These are phyloP conservation scores for Solenodon paradoxus DNA, from an alignment of 2,113 vertebrate genomes.

Conservation along the genomic window DNA sequence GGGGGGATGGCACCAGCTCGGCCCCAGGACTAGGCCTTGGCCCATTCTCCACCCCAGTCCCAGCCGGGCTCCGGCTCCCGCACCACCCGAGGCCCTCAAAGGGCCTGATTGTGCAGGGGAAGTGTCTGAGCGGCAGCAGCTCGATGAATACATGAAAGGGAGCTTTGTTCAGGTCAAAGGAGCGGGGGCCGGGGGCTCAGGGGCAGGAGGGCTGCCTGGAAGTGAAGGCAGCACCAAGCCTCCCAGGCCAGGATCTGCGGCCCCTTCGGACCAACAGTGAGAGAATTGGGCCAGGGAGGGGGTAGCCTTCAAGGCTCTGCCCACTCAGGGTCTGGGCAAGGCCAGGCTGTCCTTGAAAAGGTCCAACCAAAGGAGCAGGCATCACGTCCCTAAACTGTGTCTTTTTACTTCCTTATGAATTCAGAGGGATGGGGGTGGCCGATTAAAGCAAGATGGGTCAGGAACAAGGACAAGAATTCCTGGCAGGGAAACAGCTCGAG, in stretches of 20 bases:
- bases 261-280: background rate
- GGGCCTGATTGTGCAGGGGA: slow-evolving; percentile 75
- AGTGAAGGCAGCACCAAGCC: slow-evolving; percentile 64
- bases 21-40: slow-evolving; percentile 51
- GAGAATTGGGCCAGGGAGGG: background rate
- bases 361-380: background rate
- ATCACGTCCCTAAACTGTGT: background rate
- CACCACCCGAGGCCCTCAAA: slow-evolving; percentile 72
- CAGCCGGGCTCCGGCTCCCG: slow-evolving; percentile 44
- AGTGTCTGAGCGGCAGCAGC: slow-evolving; percentile 56
- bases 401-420: background rate
- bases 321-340: background rate
- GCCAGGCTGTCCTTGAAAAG: background rate
- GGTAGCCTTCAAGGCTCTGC: background rate
- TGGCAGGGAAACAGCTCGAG: background rate
- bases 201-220: slow-evolving; percentile 74
- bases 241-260: background rate
- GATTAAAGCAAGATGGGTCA: background rate
- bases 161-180: slow-evolving; percentile 76
- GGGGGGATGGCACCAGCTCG: slow-evolving; percentile 32
- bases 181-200: slow-evolving; percentile 36
- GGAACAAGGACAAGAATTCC: background rate
- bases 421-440: background rate
- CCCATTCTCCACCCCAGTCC: slow-evolving; percentile 29
- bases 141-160: slow-evolving; percentile 74